phyloP scores from a whole-genome alignment of 2,797 vertebrate species.

The Sebastes melanostomus region DNA sequence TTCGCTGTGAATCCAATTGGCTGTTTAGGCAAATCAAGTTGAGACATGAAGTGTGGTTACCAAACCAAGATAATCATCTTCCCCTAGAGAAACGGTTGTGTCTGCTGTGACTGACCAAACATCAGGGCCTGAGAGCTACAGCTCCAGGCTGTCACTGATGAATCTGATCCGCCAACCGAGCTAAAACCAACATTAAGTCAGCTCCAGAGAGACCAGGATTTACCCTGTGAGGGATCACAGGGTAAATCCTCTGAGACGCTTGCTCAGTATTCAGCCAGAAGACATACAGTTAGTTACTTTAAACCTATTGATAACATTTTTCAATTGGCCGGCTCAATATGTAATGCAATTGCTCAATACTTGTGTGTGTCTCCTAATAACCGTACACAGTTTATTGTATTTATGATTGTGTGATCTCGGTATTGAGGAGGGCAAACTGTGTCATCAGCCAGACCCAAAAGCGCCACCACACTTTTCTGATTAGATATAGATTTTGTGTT shows the following conservation, averaged over 20 bases:
- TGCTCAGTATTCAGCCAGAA: not conserved
- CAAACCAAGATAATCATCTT: constrained; percentile 12
- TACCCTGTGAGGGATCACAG: not conserved
- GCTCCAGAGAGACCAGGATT: not conserved
- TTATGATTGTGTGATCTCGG: not conserved
- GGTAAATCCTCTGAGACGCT: not conserved
- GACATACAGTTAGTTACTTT: not conserved
- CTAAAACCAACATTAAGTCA: constrained; percentile 19
- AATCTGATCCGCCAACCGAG: constrained; percentile 21
- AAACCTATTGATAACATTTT: constrained; percentile 4
- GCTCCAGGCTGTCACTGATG: constrained; percentile 11
- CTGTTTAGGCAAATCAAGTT: constrained; percentile 33
- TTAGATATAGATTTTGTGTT: constrained; percentile 59
- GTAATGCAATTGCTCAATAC: not conserved
- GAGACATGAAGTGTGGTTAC: constrained; percentile 22
- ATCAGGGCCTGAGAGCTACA: not conserved
- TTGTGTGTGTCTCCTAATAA: not conserved
- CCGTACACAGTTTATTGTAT: not conserved
- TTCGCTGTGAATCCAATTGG: constrained; percentile 28
- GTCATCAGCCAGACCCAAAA: not conserved
- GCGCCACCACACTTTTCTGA: constrained; percentile 5
- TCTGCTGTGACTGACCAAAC: constrained; percentile 18
- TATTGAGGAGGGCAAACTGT: not conserved
- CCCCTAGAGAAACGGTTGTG: not conserved
- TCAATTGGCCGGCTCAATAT: constrained; percentile 3